A percentile compares a stretch with the other conserved stretches of the same genome.
Evolutionary conservation across 1,140 invertebrate species (phyloP).

Genomic region (Aphis gossypii): DNA sequence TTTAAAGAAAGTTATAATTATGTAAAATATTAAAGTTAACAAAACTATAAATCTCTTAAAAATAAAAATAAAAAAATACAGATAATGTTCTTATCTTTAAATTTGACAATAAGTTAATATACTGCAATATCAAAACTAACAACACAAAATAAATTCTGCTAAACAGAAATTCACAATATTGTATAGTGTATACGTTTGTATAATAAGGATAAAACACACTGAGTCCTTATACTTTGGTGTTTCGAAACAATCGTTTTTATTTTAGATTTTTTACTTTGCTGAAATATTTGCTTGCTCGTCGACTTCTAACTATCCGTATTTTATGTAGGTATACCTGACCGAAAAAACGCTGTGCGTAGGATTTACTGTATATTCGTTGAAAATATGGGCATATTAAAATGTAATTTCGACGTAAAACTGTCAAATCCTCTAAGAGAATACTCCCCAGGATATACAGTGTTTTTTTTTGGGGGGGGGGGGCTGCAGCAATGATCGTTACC

Average conservation of each 20-base stretch:
- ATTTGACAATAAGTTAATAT: not conserved
- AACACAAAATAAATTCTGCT: not conserved
- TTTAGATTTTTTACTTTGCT: not conserved
- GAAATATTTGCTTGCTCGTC: not conserved
- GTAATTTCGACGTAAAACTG: not conserved
- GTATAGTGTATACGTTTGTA: not conserved
- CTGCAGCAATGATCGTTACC: not conserved
- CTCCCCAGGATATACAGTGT: not conserved
- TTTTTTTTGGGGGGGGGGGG: too few relatives aligned
- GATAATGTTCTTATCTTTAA: not conserved
- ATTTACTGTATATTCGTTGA: not conserved
- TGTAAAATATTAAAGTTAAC: not conserved
- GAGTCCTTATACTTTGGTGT: not conserved
- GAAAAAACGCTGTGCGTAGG: not conserved
- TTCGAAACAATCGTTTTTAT: not conserved
- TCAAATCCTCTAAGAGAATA: not conserved
- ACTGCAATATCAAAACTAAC: not conserved
- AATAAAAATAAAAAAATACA: not conserved
- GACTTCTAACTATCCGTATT: not conserved
- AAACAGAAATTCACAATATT: not conserved
- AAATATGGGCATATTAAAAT: not conserved
- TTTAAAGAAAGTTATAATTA: not conserved
- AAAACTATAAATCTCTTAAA: not conserved
- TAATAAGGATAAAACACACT: not conserved
- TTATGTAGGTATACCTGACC: not conserved